Conservation (phyloP, 2,797 vertebrate genomes). For the Crypturellus tataupa region DNA sequence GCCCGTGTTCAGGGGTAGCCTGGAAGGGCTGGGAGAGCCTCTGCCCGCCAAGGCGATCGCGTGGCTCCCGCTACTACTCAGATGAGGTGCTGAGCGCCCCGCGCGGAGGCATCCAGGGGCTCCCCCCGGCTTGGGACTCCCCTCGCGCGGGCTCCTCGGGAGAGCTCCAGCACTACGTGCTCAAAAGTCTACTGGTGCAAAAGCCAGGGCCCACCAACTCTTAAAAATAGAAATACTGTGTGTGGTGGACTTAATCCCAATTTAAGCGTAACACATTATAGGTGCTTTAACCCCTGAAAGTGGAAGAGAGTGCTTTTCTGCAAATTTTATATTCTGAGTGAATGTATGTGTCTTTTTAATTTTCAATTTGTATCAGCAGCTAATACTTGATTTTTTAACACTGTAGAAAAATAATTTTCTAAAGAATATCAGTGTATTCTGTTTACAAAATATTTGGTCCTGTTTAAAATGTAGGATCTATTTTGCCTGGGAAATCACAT, state of each 20-base stretch:
- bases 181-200: not conserved
- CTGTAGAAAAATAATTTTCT: not conserved
- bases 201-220: not conserved
- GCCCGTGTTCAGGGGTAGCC: not conserved
- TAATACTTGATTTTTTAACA: not conserved
- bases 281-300: not conserved
- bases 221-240: not conserved
- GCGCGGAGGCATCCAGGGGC: not conserved
- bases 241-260: not conserved
- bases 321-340: not conserved
- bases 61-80: not conserved
- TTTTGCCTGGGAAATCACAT: constrained; percentile 5
- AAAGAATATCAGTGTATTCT: constrained; percentile 17
- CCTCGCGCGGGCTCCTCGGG: not conserved
- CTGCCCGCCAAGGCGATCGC: not conserved
- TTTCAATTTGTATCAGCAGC: not conserved
- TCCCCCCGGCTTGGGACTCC: not conserved
- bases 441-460: constrained; percentile 8
- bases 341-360: not conserved
- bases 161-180: not conserved
- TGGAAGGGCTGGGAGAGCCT: not conserved
- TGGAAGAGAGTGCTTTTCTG: not conserved
- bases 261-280: not conserved
- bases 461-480: constrained; percentile 25
- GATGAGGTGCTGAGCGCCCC: not conserved